phyloP scores from a whole-genome alignment of 2,113 vertebrate genomes.

The Siphamia tubifer region DNA sequence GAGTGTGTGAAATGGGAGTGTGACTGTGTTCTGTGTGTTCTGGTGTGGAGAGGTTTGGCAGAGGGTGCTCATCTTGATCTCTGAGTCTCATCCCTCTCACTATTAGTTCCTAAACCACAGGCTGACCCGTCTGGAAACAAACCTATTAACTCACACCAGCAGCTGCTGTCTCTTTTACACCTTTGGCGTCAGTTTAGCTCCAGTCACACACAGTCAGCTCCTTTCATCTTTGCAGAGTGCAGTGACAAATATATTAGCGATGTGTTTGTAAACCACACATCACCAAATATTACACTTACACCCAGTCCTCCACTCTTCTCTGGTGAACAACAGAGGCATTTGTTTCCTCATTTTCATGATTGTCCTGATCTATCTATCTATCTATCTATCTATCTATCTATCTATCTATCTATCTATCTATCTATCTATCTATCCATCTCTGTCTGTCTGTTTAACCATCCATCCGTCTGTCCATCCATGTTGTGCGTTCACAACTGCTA shows the following conservation, averaged over 20 bases:
- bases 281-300: neutral
- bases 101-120: slow-evolving; percentile 66
- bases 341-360: neutral
- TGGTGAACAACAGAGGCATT: neutral
- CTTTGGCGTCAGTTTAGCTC: slow-evolving; percentile 20
- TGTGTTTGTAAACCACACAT: slow-evolving; percentile 1
- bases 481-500: too few relatives aligned
- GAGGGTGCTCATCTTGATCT: slow-evolving; percentile 32
- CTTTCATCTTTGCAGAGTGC: slow-evolving; percentile 7
- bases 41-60: slow-evolving; percentile 44
- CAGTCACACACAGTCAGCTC: slow-evolving; percentile 5
- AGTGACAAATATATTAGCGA: neutral
- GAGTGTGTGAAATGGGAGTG: slow-evolving; percentile 56
- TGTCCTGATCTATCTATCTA: too few relatives aligned
- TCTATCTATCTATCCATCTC: too few relatives aligned
- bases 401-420: too few relatives aligned
- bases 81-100: slow-evolving; percentile 56
- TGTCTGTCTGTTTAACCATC: too few relatives aligned
- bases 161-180: slow-evolving; percentile 25
- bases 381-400: too few relatives aligned
- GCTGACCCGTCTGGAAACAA: slow-evolving; percentile 54
- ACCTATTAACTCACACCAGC: slow-evolving; percentile 45
- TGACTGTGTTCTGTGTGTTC: slow-evolving; percentile 2
- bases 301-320: neutral
- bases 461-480: too few relatives aligned